phyloP scores from a whole-genome alignment of 2,797 vertebrate genomes.

The Chaunax sp. region DNA sequence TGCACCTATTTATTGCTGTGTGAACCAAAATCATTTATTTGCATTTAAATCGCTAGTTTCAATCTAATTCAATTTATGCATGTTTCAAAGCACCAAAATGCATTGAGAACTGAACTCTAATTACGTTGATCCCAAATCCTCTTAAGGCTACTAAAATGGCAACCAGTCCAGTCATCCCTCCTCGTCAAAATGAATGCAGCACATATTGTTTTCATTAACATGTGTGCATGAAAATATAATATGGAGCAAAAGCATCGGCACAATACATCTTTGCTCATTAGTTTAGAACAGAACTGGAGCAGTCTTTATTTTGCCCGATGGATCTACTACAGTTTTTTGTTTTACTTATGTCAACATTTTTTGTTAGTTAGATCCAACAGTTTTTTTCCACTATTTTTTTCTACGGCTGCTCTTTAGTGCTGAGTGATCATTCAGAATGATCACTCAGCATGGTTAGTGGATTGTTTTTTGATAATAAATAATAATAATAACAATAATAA shows the following conservation, averaged over 20 bases:
- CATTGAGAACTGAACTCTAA: neutral
- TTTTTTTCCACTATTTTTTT: neutral
- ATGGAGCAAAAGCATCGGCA: neutral
- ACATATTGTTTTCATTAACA: neutral
- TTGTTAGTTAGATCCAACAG: neutral
- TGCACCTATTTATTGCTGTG: constrained; percentile 1
- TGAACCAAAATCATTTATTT: neutral
- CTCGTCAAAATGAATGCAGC: constrained; percentile 6
- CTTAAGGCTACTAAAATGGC: neutral
- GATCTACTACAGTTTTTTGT: neutral
- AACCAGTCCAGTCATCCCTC: constrained; percentile 45
- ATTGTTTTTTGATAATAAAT: neutral
- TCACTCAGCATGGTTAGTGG: neutral
- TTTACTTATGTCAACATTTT: neutral
- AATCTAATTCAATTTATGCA: neutral
- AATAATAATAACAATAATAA: too few species aligned
- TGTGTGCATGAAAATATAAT: constrained; percentile 29
- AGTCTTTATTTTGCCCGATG: neutral
- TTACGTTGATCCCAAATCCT: too few species aligned
- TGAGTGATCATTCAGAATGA: neutral
- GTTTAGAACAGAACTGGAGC: neutral
- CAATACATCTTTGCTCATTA: neutral
- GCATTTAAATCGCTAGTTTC: neutral
- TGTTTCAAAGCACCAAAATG: neutral
- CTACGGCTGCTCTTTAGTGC: neutral